Evolutionary conservation across 2,113 vertebrate genomes (phyloP).

Genomic region (Coturnix japonica): DNA sequence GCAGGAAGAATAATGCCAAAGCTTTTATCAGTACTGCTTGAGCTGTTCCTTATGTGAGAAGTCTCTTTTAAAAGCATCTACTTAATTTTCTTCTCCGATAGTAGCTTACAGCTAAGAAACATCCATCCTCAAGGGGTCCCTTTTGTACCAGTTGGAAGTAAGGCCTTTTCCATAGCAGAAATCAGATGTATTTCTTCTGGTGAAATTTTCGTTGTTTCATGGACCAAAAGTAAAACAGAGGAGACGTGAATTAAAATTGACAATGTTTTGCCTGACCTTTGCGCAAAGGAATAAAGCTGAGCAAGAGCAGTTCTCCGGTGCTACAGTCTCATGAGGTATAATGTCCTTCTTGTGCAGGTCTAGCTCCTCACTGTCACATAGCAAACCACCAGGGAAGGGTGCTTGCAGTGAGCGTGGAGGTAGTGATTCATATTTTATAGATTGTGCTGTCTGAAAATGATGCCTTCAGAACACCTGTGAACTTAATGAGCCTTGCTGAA

Average conservation of each 20-base stretch:
- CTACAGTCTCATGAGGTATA: background rate
- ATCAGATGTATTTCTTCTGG: background rate
- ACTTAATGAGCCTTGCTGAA: background rate
- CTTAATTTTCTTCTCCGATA: background rate
- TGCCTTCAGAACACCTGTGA: background rate
- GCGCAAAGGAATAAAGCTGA: slow-evolving; percentile 10
- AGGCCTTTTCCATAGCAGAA: background rate
- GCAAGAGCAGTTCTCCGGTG: background rate
- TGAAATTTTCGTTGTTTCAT: background rate
- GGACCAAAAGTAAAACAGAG: background rate
- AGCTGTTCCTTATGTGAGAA: background rate
- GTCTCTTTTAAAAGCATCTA: background rate
- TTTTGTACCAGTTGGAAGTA: background rate
- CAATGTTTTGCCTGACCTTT: slow-evolving; percentile 22
- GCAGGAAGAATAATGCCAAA: background rate
- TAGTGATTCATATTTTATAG: background rate
- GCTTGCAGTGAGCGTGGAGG: background rate
- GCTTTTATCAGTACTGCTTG: background rate
- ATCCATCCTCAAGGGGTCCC: background rate
- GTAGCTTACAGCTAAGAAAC: background rate
- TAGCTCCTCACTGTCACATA: background rate
- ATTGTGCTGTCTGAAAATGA: background rate
- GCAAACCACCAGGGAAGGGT: background rate
- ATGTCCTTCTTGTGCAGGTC: fast-evolving
- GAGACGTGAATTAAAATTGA: background rate